Base-by-base conservation (phyloP, 2,888 invertebrate genomes). In the Noctua janthina region DNA sequence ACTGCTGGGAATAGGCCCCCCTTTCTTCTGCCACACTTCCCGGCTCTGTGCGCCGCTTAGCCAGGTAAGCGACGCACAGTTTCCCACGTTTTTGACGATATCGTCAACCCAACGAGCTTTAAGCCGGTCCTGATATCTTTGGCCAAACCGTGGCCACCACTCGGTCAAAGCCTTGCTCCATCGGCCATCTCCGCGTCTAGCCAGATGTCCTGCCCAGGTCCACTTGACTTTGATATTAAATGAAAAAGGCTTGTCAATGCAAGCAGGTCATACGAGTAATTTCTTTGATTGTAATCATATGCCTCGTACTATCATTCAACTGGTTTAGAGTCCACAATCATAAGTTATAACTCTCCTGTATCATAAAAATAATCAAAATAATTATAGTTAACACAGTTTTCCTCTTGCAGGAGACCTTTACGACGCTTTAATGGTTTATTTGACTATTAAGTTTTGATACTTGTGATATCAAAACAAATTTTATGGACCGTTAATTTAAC, bases 391-490 rank as follows among this genome's bases (percentile, higher is more conserved):
- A 79, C 81, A 84, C 70, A 72, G 71, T 80, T 85, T 86, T 80
- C 67, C 74, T 80, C 76, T 82, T 46, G n/a, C 39, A 59, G 49
- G 71, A 66, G 72, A 79, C 71, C 43, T 88, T 89, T 83, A 89
- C 78, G 88, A 76, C 67, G 62, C 11, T 88, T 79, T 87, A 84
- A 88, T 86, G 74, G 80, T 89, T 86, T 83, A 76, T 85, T 85
- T 83, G 68, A 0, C 76, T 54, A 78, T 88, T 82, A 89, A 86
- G 11, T 81, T 85, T 76, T 82, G 79, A 83, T 82, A 74, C 70
- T 78, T 62, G 49, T 87, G 67, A 82, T 85, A 79, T 74, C 74
- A 80, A 77, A 29, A 71, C 64, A 43, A 39, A 76, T 87, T 79
- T 76, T 79, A 79, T 78, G 59, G 70, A 78, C 35, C 68, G 75